These are phyloP conservation scores for Trochalopteron elliotii DNA, from an alignment of 2,113 vertebrate species.

Conservation along the genomic window DNA sequence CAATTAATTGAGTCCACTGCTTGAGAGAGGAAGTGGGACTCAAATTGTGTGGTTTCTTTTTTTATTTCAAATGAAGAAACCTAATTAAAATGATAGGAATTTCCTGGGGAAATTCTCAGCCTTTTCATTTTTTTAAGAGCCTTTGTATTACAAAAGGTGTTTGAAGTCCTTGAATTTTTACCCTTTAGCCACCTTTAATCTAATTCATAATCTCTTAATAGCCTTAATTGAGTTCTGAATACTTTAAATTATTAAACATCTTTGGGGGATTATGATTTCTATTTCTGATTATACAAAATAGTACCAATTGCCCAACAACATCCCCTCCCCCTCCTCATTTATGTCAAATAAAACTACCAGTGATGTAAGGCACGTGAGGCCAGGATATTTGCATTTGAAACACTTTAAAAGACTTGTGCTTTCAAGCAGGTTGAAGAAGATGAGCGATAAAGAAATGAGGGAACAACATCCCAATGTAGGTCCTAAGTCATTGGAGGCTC, in stretches of 20 bases:
- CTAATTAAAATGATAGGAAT: slow-evolving; percentile 47
- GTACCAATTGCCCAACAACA: neutral
- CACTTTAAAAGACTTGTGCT: neutral
- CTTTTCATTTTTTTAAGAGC: slow-evolving; percentile 21
- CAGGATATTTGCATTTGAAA: neutral
- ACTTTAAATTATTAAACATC: slow-evolving; percentile 39
- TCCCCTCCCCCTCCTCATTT: neutral
- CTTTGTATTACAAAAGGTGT: slow-evolving; percentile 47
- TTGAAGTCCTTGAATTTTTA: slow-evolving; percentile 60
- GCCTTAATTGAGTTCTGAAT: slow-evolving; percentile 47
- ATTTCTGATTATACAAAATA: slow-evolving; percentile 32
- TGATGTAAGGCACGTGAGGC: neutral
- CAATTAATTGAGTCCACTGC: slow-evolving; percentile 19
- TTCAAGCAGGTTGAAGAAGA: neutral
- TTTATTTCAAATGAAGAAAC: slow-evolving; percentile 33
- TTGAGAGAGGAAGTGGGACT: neutral
- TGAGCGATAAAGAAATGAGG: neutral
- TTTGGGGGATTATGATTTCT: slow-evolving; percentile 12
- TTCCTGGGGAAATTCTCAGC: slow-evolving; percentile 44
- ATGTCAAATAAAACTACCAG: neutral
- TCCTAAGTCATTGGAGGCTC: neutral
- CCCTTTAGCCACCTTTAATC: slow-evolving; percentile 54
- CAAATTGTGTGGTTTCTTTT: neutral
- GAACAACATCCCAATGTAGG: neutral
- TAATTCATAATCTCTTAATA: slow-evolving; percentile 64